phyloP scores from a whole-genome alignment of 2,113 vertebrate genomes.

The Scophthalmus maximus region DNA sequence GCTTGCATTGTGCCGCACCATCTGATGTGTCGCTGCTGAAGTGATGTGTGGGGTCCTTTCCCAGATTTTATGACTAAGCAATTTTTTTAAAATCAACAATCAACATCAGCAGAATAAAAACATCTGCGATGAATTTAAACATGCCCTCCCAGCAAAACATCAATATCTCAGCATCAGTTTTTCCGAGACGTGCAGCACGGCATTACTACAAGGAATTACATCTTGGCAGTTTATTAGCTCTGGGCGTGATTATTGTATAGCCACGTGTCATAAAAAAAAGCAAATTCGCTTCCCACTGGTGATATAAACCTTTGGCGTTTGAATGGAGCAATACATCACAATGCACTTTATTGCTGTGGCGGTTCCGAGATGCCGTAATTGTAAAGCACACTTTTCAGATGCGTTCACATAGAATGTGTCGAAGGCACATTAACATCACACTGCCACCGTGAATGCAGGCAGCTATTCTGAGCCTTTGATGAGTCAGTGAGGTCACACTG shows the following conservation, averaged over 20 bases:
- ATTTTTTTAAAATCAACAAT: constrained; percentile 13
- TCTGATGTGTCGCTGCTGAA: constrained; percentile 11
- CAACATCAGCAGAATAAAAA: constrained; percentile 25
- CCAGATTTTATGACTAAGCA: constrained; percentile 21
- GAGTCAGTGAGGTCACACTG: constrained; percentile 57
- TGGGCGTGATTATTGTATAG: constrained; percentile 45
- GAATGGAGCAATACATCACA: constrained; percentile 27
- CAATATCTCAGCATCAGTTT: constrained; percentile 38
- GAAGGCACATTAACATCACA: constrained; percentile 27
- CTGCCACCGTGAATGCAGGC: constrained; percentile 2
- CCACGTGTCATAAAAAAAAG: constrained; percentile 46
- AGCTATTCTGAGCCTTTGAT: constrained; percentile 28
- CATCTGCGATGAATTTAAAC: constrained; percentile 8
- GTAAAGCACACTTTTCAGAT: constrained; percentile 2
- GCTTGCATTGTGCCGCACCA: not conserved
- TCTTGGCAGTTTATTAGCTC: constrained; percentile 25
- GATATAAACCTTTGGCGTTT: constrained; percentile 34
- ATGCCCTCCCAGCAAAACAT: constrained; percentile 6
- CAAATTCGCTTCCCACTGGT: constrained; percentile 9
- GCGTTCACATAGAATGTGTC: constrained; percentile 4
- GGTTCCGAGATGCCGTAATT: constrained; percentile 9
- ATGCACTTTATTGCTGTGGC: constrained; percentile 19
- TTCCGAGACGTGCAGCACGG: constrained; percentile 35
- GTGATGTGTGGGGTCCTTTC: not conserved
- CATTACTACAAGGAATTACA: constrained; percentile 38